Evolutionary conservation across 2,888 invertebrate genomes (phyloP), one percentile per base, ranked within the genome.

Genomic region (Elysia crispata): DNA sequence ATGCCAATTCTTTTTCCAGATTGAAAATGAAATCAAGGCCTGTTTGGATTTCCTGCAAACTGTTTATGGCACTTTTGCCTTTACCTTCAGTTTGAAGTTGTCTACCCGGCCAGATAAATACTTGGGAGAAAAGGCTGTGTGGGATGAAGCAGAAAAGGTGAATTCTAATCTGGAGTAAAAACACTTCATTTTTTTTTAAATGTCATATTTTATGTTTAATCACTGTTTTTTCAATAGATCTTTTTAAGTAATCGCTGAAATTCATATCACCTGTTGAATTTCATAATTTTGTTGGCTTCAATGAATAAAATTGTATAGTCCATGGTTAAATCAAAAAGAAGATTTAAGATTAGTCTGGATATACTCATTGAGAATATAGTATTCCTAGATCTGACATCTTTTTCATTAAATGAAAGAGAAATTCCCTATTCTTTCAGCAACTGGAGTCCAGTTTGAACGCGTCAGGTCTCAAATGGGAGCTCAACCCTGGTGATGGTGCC

Each of bases 401-500:
- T 6, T 41, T 41, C 41, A 41, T 41, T 3, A 41, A 41, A 41
- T 41, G 41, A 41, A 41, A 41, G n/a, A n/a, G n/a, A n/a, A n/a
- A n/a, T n/a, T n/a, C n/a, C n/a, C n/a, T 11, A 6, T 41, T 11
- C 41, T 41, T 41, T 23, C 91, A 95, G 95, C 96, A 97, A 74
- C 92, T 98, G 77, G 94, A 94, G 57, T 96, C 97, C 33, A 96
- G 97, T 76, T 94, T 99, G 62, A 94, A 98, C 90, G 94, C 94
- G 77, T 98, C 97, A 92, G 97, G 97, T 0, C 93, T 94, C 86
- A 95, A 96, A 0, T 99, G 98, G 98, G 95, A 95, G 81, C 93
- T 97, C 85, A 99, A 98, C 93, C 96, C 96, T n/a, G 94, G 96
- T 0, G 99, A 99, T 93, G 99, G 99, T 0, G 99, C 99, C 0